Percentiles rank a stretch among this genome's conserved stretches.
These are phyloP conservation scores for Andrena bucephala DNA, from an alignment of 2,888 invertebrate genomes.

Conservation along the genomic window DNA sequence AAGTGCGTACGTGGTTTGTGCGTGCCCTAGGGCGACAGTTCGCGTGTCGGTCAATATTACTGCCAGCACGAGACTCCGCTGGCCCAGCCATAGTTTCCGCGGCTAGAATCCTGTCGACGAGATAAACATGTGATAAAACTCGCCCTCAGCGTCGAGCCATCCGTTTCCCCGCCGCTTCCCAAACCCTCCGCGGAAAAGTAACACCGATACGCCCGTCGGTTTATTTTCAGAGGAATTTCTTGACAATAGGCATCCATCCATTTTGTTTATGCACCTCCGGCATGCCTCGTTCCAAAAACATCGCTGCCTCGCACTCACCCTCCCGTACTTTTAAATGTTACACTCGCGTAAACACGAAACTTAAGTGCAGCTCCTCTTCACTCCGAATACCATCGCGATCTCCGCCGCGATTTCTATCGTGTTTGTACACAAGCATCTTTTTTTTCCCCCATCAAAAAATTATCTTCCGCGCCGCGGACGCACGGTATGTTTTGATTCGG, in stretches of 20 bases:
- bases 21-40: background rate
- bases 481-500: slow-evolving; percentile 28
- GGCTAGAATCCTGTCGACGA: slow-evolving; percentile 7
- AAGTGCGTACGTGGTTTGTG: background rate
- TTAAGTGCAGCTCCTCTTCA: background rate
- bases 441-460: background rate
- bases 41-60: slow-evolving; percentile 46
- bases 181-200: background rate
- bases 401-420: background rate
- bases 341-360: slow-evolving; percentile 20
- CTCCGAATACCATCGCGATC: background rate
- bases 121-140: slow-evolving; percentile 17
- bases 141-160: background rate
- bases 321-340: slow-evolving; percentile 39
- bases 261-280: slow-evolving; percentile 78
- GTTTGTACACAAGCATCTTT: background rate
- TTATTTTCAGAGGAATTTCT: slow-evolving; percentile 48
- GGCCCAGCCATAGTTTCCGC: slow-evolving; percentile 15
- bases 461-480: background rate
- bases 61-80: slow-evolving; percentile 46
- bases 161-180: background rate
- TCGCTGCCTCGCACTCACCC: slow-evolving; percentile 46
- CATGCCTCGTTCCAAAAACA: slow-evolving; percentile 73
- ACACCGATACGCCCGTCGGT: background rate
- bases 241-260: slow-evolving; percentile 76